These are phyloP conservation scores for Chelonia mydas DNA, from an alignment of 2,797 vertebrate species.

Conservation along the genomic window DNA sequence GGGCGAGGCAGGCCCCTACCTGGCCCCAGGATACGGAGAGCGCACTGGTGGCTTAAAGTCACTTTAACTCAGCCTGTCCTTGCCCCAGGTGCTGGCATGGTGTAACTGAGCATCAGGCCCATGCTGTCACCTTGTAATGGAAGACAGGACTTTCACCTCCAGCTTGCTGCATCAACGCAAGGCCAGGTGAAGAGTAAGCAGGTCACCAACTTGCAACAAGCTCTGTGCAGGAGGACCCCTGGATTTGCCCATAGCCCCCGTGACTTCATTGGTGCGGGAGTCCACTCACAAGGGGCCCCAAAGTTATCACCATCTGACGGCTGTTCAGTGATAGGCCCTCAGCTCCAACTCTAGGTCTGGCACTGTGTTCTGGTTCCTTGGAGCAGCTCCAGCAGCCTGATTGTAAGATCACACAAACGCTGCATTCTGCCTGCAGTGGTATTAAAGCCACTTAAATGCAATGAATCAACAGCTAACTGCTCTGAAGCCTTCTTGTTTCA, in stretches of 20 bases:
- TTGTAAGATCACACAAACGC: background rate
- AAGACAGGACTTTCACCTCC: no score
- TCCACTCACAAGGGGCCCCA: background rate
- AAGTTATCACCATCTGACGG: background rate
- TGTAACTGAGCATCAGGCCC: no score
- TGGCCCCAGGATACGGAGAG: background rate
- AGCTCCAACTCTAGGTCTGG: background rate
- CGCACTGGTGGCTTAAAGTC: background rate
- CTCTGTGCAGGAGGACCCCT: background rate
- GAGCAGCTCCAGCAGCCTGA: no score
- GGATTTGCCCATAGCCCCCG: background rate
- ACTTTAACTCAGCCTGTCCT: background rate
- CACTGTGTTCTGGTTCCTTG: background rate
- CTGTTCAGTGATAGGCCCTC: background rate
- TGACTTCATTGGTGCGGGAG: fast-evolving
- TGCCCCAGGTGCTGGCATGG: no score
- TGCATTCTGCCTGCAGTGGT: background rate
- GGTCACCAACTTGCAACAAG: no score
- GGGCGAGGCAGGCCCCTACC: no score
- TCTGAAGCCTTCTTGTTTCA: background rate
- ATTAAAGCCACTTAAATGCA: background rate
- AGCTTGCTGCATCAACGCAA: no score
- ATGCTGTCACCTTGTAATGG: no score
- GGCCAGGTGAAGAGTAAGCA: no score
- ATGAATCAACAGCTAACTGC: background rate